Evolutionary conservation across 2,797 vertebrate species (phyloP).

Genomic region (Tapera naevia): DNA sequence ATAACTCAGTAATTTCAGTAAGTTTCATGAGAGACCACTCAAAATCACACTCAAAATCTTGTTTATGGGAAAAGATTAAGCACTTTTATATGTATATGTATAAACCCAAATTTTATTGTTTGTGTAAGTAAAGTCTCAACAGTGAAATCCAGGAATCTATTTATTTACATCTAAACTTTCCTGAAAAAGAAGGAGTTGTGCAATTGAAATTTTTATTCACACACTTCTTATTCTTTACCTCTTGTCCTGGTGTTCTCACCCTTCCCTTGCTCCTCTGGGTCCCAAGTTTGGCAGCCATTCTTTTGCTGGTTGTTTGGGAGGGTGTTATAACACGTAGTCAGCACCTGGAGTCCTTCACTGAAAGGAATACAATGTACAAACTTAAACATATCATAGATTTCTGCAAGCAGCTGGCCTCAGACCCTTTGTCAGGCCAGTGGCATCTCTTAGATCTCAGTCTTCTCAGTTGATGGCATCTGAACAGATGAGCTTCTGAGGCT

Average conservation of each 20-base stretch:
- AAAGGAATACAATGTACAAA: background rate
- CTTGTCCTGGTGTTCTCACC: background rate
- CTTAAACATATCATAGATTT: rapidly evolving
- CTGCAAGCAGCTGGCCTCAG: background rate
- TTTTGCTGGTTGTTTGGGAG: background rate
- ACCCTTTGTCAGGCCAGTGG: background rate
- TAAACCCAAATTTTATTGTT: background rate
- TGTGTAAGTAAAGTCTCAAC: background rate
- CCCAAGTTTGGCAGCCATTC: background rate
- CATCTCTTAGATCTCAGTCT: background rate
- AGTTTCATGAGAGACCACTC: background rate
- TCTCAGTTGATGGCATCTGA: background rate
- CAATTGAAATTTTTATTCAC: background rate
- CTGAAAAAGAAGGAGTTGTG: background rate
- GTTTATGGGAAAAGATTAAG: background rate
- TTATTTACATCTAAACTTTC: background rate
- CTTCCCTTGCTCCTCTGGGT: background rate
- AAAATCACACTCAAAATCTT: background rate
- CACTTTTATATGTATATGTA: background rate
- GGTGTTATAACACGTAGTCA: background rate
- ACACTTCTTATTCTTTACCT: background rate
- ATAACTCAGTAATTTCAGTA: background rate
- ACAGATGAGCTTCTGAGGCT: background rate
- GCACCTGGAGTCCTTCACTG: background rate
- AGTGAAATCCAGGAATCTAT: background rate